Evolutionary conservation across 2,888 invertebrate genomes (phyloP).

Genomic region (Macroteleia sp.): DNA sequence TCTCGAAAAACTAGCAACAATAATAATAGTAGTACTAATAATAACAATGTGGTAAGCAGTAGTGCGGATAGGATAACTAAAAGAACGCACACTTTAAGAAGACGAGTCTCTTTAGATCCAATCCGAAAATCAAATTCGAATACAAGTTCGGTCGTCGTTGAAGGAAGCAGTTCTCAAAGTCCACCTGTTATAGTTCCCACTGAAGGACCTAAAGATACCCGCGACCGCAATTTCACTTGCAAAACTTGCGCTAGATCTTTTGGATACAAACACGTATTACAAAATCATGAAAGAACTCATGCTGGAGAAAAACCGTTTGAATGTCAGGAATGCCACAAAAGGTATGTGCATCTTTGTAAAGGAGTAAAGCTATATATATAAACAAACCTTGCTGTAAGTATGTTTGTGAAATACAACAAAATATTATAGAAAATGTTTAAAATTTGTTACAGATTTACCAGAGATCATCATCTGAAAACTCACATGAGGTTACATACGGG

Average conservation of each 20-base stretch:
- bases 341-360: too few relatives aligned
- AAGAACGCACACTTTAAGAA: constrained; percentile 84
- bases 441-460: constrained; percentile 87
- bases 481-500: constrained; percentile 97
- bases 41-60: constrained; percentile 84
- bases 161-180: constrained; percentile 84
- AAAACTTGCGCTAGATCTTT: constrained; percentile 94
- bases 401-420: too few relatives aligned
- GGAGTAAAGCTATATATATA: too few relatives aligned
- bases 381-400: too few relatives aligned
- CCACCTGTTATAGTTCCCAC: constrained; percentile 84
- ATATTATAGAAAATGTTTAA: neutral
- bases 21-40: constrained; percentile 82
- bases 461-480: constrained; percentile 96
- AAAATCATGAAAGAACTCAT: constrained; percentile 97
- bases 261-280: constrained; percentile 96
- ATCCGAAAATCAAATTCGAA: constrained; percentile 81
- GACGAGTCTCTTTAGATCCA: constrained; percentile 79
- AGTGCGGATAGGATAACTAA: constrained; percentile 82
- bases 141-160: constrained; percentile 63
- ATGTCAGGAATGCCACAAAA: constrained; percentile 95
- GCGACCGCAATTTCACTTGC: constrained; percentile 95
- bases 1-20: constrained; percentile 78
- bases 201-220: constrained; percentile 78
- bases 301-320: constrained; percentile 98